Conservation (phyloP, 2,113 vertebrate species). For the Gila orcuttii region DNA sequence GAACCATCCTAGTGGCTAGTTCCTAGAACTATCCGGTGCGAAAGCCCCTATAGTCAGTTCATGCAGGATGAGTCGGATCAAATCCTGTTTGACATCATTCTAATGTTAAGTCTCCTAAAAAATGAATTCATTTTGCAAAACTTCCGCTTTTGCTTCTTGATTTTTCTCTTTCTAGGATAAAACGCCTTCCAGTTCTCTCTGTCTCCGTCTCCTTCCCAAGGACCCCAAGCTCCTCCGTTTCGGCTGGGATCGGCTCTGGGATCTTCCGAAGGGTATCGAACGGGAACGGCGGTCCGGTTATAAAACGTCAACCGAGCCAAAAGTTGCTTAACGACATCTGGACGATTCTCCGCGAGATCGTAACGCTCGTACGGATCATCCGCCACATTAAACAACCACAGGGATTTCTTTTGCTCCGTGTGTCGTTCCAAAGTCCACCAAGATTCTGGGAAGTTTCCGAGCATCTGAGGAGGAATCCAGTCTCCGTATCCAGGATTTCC, state of each 20-base stretch:
- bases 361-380: slow-evolving; percentile 90
- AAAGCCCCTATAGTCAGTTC: not conserved
- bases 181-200: slow-evolving; percentile 72
- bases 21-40: no score
- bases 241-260: slow-evolving; percentile 89
- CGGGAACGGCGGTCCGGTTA: slow-evolving; percentile 90
- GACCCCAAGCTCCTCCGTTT: slow-evolving; percentile 93
- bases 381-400: slow-evolving; percentile 97
- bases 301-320: slow-evolving; percentile 86
- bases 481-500: slow-evolving; percentile 94
- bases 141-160: slow-evolving; percentile 77
- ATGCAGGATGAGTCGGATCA: slow-evolving; percentile 55
- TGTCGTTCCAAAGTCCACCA: slow-evolving; percentile 97
- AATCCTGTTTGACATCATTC: slow-evolving; percentile 93
- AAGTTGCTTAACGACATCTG: slow-evolving; percentile 87
- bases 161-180: slow-evolving; percentile 73
- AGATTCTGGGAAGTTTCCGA: slow-evolving; percentile 86
- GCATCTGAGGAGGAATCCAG: slow-evolving; percentile 91
- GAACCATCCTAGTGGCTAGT: no score
- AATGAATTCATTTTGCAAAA: slow-evolving; percentile 87
- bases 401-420: slow-evolving; percentile 74
- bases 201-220: slow-evolving; percentile 90
- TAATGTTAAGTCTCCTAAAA: slow-evolving; percentile 90
- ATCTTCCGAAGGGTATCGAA: slow-evolving; percentile 92
- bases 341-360: slow-evolving; percentile 84